A percentile compares a stretch with the other conserved stretches of the same genome.
Conservation (phyloP, 2,888 invertebrate species). For the Sicus ferrugineus region DNA sequence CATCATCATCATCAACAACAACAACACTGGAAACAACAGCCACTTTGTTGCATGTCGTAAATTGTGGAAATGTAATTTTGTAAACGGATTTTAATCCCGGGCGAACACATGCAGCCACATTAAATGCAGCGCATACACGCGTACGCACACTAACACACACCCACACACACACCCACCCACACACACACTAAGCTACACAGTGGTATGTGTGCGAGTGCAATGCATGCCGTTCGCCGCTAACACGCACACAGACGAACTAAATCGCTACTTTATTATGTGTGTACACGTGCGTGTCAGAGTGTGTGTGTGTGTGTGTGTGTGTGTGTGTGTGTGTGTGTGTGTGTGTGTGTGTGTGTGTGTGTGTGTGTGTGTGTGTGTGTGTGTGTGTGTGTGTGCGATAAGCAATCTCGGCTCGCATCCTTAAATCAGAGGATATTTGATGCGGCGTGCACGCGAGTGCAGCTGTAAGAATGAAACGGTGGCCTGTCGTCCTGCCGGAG, state of each 20-base stretch:
- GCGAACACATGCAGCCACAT: background rate
- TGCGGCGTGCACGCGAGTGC: background rate
- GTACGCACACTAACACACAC: too few relatives aligned
- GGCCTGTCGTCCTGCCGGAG: too few relatives aligned
- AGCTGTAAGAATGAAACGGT: background rate
- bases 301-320: too few relatives aligned
- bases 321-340: too few relatives aligned
- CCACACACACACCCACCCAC: too few relatives aligned
- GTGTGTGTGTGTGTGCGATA: background rate
- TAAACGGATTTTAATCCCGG: background rate
- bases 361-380: background rate
- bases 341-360: background rate
- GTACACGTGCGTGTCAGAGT: too few relatives aligned
- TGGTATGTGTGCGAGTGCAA: too few relatives aligned
- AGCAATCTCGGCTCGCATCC: background rate
- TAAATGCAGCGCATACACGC: too few relatives aligned
- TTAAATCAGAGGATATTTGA: slow-evolving; percentile 5
- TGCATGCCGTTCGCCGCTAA: too few relatives aligned
- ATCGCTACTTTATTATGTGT: background rate
- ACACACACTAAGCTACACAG: too few relatives aligned
- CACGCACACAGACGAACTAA: background rate
- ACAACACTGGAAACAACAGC: background rate
- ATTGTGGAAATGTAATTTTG: slow-evolving; percentile 1
- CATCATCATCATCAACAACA: background rate
- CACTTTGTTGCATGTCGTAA: slow-evolving; percentile 1